Conservation (phyloP, 1,140 invertebrate genomes). For the Apis florea region DNA sequence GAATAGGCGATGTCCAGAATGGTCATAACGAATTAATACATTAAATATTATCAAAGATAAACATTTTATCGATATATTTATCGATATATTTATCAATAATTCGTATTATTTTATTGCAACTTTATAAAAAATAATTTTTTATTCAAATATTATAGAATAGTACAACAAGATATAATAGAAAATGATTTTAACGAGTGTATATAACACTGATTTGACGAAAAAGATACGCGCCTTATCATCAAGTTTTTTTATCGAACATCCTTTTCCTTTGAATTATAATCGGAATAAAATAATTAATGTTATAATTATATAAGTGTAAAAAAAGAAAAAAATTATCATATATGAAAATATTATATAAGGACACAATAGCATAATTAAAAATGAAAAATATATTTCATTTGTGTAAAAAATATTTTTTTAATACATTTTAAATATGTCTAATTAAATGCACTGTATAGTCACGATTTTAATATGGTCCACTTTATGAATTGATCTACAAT, state of each 20-base stretch:
- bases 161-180: background rate
- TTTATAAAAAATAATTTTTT: background rate
- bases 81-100: background rate
- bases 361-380: background rate
- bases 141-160: background rate
- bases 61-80: background rate
- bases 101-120: background rate
- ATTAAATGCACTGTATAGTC: conserved; percentile 49
- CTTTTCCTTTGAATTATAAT: conserved; percentile 59
- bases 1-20: background rate
- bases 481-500: conserved; percentile 63
- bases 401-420: conserved; percentile 52
- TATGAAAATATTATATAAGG: background rate
- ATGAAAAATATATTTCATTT: conserved; percentile 56
- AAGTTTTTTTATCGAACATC: conserved; percentile 64
- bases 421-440: conserved; percentile 51
- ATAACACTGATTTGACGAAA: conserved; percentile 27
- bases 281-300: conserved; percentile 4
- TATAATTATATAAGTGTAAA: background rate
- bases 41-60: background rate
- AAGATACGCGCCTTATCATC: conserved; percentile 34
- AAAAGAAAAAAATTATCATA: background rate
- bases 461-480: conserved; percentile 46
- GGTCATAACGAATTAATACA: background rate
- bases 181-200: background rate